Percentiles rank a stretch among this genome's conserved stretches.
Evolutionary conservation across 2,888 invertebrate species (phyloP).

Genomic region (Hylaea fasciaria): DNA sequence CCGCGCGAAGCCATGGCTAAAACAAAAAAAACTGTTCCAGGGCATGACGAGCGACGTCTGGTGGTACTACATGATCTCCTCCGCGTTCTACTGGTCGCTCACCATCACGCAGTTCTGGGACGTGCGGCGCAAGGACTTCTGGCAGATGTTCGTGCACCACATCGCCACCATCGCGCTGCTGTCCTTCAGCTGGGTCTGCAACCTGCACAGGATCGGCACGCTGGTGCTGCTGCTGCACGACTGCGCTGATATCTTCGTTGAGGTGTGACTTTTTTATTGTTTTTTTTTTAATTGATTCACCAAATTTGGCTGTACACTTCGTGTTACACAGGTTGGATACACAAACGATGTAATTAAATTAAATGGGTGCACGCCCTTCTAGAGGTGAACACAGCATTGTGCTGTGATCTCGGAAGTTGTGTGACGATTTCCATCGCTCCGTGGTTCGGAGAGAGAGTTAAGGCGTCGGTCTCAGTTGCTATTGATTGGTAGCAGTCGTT

Average conservation of each 20-base stretch:
- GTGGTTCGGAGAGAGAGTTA: too few relatives aligned
- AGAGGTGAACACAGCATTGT: too few relatives aligned
- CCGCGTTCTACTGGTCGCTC: conserved; percentile 97
- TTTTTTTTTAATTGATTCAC: too few relatives aligned
- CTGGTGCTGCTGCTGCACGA: conserved; percentile 94
- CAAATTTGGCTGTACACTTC: too few relatives aligned
- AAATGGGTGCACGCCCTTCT: too few relatives aligned
- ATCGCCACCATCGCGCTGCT: conserved; percentile 94
- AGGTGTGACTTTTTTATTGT: conserved; percentile 79
- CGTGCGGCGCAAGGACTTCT: conserved; percentile 95
- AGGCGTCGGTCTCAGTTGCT: too few relatives aligned
- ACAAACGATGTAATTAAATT: too few relatives aligned
- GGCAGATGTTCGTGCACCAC: conserved; percentile 99
- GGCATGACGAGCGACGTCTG: conserved; percentile 92
- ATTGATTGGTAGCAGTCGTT: too few relatives aligned
- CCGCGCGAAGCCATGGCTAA: too few relatives aligned
- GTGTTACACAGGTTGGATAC: too few relatives aligned
- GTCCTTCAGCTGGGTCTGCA: conserved; percentile 96
- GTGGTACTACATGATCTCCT: conserved; percentile 98
- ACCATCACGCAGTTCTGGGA: conserved; percentile 96
- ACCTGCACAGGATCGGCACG: conserved; percentile 95
- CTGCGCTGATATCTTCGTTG: conserved; percentile 94
- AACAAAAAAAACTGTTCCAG: conserved; percentile 82
- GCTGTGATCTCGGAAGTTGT: too few relatives aligned
- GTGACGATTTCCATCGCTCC: too few relatives aligned